A percentile compares a stretch with the other conserved stretches of the same genome.
phyloP scores from a whole-genome alignment of 2,888 invertebrate species.

The Tetropium fuscum region DNA sequence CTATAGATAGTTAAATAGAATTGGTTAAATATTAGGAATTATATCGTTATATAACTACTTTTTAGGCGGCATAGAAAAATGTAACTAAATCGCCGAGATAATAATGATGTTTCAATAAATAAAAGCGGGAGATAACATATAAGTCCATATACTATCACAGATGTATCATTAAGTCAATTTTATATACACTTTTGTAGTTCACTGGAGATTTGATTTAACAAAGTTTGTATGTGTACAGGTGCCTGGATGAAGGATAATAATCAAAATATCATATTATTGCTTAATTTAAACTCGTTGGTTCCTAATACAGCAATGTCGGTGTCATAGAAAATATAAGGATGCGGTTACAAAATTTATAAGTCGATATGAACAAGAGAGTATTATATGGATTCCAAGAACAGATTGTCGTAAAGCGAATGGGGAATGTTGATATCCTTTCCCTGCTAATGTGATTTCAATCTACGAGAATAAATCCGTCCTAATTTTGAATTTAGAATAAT shows the following conservation, averaged over 20 bases:
- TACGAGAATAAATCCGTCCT: slow-evolving; percentile 60
- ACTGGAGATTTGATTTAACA: slow-evolving; percentile 37
- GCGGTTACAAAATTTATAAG: slow-evolving; percentile 12
- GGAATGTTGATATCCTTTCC: slow-evolving; percentile 58
- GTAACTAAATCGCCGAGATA: slow-evolving; percentile 4
- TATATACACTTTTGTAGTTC: slow-evolving; percentile 28
- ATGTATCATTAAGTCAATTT: slow-evolving; percentile 24
- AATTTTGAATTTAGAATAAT: slow-evolving; percentile 66
- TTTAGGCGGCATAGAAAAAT: too few species aligned
- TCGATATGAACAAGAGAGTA: slow-evolving; percentile 38
- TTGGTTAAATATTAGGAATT: too few species aligned
- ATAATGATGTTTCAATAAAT: slow-evolving; percentile 11
- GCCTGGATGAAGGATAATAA: slow-evolving; percentile 48
- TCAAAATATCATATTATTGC: slow-evolving; percentile 56
- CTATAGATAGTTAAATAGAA: too few species aligned
- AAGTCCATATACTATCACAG: slow-evolving; percentile 30
- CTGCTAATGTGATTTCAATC: slow-evolving; percentile 55
- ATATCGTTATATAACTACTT: too few species aligned
- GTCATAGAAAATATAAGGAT: slow-evolving; percentile 36
- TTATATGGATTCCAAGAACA: slow-evolving; percentile 41
- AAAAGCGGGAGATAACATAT: slow-evolving; percentile 16
- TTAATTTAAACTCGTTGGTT: slow-evolving; percentile 27
- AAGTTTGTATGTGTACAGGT: slow-evolving; percentile 56
- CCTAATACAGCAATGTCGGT: slow-evolving; percentile 42
- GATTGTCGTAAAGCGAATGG: slow-evolving; percentile 62